Percentiles rank a stretch among this genome's conserved stretches.
Evolutionary conservation across 2,113 vertebrate genomes (phyloP).

Genomic region (Mesoclemmys tuberculata): DNA sequence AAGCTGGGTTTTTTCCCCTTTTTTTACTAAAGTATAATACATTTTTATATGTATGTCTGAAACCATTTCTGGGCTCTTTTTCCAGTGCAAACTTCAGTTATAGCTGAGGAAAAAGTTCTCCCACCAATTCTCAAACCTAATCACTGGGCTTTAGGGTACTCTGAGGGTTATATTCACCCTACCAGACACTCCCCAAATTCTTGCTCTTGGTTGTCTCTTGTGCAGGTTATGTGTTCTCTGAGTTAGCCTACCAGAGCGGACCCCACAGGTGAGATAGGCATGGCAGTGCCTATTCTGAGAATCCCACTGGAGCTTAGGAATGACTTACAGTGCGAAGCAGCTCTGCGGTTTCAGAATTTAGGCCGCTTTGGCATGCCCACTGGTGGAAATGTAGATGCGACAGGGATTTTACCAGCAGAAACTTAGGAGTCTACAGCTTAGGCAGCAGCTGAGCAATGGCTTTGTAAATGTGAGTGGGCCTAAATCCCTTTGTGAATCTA

Average conservation of each 20-base stretch:
- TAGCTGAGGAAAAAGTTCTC: background rate
- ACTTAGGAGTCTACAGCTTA: background rate
- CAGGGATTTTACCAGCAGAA: background rate
- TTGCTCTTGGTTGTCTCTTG: background rate
- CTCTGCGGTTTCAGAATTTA: background rate
- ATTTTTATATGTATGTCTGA: background rate
- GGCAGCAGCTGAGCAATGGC: background rate
- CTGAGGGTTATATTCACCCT: background rate
- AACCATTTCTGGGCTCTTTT: background rate
- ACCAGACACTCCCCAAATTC: background rate
- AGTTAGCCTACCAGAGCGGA: background rate
- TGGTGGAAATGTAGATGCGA: background rate
- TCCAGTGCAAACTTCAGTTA: background rate
- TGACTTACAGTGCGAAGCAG: no score
- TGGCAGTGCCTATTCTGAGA: background rate
- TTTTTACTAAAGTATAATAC: background rate
- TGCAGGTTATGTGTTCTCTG: background rate
- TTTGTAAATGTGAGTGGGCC: background rate
- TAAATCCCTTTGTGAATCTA: background rate
- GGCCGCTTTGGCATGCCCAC: background rate
- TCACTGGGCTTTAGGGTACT: background rate
- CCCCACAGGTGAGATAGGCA: background rate
- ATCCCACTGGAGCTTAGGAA: background rate
- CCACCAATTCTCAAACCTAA: background rate
- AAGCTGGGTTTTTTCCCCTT: slow-evolving; percentile 13